These are phyloP conservation scores for Chrysolina oricalcia DNA, from an alignment of 2,888 invertebrate species.

Conservation along the genomic window DNA sequence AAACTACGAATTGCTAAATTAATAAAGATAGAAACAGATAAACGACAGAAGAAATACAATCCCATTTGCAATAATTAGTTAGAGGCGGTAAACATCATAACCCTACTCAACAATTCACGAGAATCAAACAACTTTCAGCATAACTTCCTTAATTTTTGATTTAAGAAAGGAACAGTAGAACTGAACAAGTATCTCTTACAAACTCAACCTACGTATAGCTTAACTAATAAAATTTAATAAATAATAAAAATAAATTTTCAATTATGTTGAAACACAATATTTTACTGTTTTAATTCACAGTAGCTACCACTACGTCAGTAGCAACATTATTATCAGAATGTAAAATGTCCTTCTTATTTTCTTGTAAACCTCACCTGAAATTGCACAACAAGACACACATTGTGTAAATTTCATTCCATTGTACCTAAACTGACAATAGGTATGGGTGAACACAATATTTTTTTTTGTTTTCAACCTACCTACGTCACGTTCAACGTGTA, in stretches of 20 bases:
- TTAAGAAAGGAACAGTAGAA: too few relatives aligned
- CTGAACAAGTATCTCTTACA: neutral
- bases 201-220: neutral
- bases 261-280: too few relatives aligned
- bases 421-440: slow-evolving; percentile 33
- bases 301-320: neutral
- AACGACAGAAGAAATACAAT: neutral
- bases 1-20: neutral
- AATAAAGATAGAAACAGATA: neutral
- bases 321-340: neutral
- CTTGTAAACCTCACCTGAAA: slow-evolving; percentile 34
- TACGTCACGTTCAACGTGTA: slow-evolving; percentile 52
- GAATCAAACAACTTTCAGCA: too few relatives aligned
- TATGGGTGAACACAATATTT: slow-evolving; percentile 42
- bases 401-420: slow-evolving; percentile 43
- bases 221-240: neutral
- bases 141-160: too few relatives aligned
- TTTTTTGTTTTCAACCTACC: slow-evolving; percentile 48
- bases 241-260: neutral
- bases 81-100: neutral
- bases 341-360: slow-evolving; percentile 5
- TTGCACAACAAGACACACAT: slow-evolving; percentile 41
- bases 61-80: neutral
- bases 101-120: too few relatives aligned
- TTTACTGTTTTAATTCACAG: too few relatives aligned